Percentiles rank a stretch among this genome's conserved stretches.
phyloP scores from a whole-genome alignment of 2,888 invertebrate species.

The Colostygia pectinataria region DNA sequence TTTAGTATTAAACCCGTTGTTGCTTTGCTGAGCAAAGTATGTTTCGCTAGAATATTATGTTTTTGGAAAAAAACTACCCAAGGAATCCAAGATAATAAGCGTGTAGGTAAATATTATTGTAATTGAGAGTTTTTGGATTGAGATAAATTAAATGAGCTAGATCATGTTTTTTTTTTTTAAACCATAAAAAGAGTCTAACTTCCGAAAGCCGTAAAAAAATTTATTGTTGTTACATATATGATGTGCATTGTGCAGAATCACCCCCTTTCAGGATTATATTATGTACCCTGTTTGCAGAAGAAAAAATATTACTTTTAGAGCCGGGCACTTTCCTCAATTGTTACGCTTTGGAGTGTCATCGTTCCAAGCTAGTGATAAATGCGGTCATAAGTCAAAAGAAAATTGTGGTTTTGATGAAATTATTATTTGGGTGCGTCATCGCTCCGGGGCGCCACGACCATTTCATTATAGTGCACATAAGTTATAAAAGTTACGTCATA shows the following conservation, averaged over 20 bases:
- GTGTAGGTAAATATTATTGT: too few species aligned
- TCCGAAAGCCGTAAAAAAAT: too few species aligned
- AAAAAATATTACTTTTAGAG: too few species aligned
- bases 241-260: too few species aligned
- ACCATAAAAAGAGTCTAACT: too few species aligned
- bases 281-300: too few species aligned
- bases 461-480: slow-evolving; percentile 12
- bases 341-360: not conserved
- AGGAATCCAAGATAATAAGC: too few species aligned
- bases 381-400: slow-evolving; percentile 12
- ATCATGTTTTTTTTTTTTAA: too few species aligned
- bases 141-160: too few species aligned
- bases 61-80: not conserved
- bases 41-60: not conserved
- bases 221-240: too few species aligned
- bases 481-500: slow-evolving; percentile 9
- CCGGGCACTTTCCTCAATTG: not conserved
- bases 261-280: too few species aligned
- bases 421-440: slow-evolving; percentile 29
- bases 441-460: slow-evolving; percentile 22
- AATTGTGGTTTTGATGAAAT: slow-evolving; percentile 20
- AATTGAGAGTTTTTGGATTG: too few species aligned
- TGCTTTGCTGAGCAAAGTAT: not conserved
- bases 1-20: not conserved
- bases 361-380: slow-evolving; percentile 1